Evolutionary conservation across 2,113 vertebrate species (phyloP).

Genomic region (Cyphomyrus plagiostoma): DNA sequence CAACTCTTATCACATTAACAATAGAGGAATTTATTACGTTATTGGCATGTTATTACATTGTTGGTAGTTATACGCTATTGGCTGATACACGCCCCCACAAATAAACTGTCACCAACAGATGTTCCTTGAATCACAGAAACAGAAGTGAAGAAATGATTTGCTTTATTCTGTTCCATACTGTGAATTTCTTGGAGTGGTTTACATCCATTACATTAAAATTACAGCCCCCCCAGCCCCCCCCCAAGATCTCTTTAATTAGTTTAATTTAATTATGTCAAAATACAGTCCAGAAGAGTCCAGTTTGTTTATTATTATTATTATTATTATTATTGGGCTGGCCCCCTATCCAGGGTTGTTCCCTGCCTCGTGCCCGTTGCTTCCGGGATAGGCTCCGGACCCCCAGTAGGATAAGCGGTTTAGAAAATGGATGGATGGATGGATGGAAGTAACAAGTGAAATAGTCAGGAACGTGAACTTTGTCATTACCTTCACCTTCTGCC

Average conservation of each 20-base stretch:
- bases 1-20: neutral
- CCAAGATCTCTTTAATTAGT: neutral
- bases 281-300: neutral
- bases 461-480: slow-evolving; percentile 49
- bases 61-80: neutral
- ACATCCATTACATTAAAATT: too few species aligned
- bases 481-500: slow-evolving; percentile 46
- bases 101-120: neutral
- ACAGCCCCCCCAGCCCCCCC: neutral
- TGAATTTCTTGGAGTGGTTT: neutral
- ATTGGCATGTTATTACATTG: neutral
- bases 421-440: too few species aligned
- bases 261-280: neutral
- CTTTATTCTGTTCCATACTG: neutral
- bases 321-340: too few species aligned
- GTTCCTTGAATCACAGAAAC: neutral
- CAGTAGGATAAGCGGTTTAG: too few species aligned
- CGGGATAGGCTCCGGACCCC: too few species aligned
- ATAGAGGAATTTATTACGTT: neutral
- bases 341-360: too few species aligned
- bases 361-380: too few species aligned
- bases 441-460: slow-evolving; percentile 55
- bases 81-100: neutral
- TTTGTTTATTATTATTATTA: neutral
- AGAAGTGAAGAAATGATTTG: neutral